Evolutionary conservation across 2,888 invertebrate genomes (phyloP).

Genomic region (Pilophorus perplexus): DNA sequence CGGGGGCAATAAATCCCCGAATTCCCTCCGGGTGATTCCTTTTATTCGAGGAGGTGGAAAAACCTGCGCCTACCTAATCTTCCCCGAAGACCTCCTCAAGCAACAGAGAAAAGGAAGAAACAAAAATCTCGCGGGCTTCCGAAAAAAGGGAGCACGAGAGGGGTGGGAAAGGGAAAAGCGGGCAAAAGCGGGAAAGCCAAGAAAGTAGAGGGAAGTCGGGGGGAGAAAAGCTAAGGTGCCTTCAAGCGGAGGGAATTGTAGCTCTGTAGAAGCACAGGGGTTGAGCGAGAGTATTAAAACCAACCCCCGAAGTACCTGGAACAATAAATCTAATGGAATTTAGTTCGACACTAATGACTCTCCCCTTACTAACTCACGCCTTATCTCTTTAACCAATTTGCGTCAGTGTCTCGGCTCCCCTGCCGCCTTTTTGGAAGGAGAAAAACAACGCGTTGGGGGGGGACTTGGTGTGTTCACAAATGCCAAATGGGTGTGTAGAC

Average conservation of each 20-base stretch:
- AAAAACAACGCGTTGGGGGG: too few species aligned
- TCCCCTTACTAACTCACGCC: slow-evolving; percentile 33
- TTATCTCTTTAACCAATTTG: slow-evolving; percentile 46
- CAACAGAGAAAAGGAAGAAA: neutral
- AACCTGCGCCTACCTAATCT: neutral
- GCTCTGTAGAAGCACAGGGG: neutral
- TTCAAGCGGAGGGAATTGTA: neutral
- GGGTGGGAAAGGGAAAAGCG: neutral
- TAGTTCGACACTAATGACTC: slow-evolving; percentile 45
- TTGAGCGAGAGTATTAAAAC: slow-evolving; percentile 2
- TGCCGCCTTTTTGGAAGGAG: neutral
- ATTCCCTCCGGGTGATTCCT: slow-evolving; percentile 9
- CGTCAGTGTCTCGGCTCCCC: slow-evolving; percentile 19
- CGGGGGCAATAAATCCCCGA: slow-evolving; percentile 2
- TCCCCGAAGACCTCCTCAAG: neutral
- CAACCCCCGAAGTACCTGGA: neutral
- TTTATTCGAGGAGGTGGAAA: neutral
- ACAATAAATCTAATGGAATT: slow-evolving; percentile 45
- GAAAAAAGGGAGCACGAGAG: too few species aligned
- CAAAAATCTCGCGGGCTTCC: neutral
- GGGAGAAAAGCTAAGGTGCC: neutral
- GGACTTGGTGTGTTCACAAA: neutral
- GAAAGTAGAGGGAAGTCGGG: neutral
- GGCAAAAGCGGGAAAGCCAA: neutral
- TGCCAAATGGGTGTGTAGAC: too few species aligned